A percentile compares a stretch with the other conserved stretches of the same genome.
Evolutionary conservation across 2,888 invertebrate genomes (phyloP).

Genomic region (Petrophora chlorosata): DNA sequence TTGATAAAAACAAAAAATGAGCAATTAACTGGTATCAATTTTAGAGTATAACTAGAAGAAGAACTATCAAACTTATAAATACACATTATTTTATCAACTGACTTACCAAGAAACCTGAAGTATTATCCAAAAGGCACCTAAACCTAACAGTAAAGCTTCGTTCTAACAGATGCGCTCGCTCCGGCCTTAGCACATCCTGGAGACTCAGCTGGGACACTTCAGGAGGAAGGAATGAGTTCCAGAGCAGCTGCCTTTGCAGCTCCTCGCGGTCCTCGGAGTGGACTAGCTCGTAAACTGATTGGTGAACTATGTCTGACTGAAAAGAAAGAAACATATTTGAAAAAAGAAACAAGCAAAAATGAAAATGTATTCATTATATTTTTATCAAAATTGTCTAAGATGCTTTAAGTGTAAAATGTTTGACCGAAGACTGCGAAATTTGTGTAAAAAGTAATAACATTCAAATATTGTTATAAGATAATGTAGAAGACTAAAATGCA

Average conservation of each 20-base stretch:
- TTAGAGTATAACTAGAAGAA: too few species aligned
- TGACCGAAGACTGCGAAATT: too few species aligned
- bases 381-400: too few species aligned
- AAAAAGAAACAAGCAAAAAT: neutral
- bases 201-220: conserved; percentile 89
- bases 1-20: too few species aligned
- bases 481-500: too few species aligned
- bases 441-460: too few species aligned
- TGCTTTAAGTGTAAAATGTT: too few species aligned
- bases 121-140: conserved; percentile 99
- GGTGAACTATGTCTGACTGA: conserved; percentile 99
- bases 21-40: too few species aligned
- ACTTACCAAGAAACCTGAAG: conserved; percentile 98
- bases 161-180: conserved; percentile 95
- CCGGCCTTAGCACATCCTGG: conserved; percentile 94
- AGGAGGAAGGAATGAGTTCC: conserved; percentile 96
- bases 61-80: too few species aligned
- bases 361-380: too few species aligned
- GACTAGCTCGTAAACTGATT: conserved; percentile 99
- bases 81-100: too few species aligned
- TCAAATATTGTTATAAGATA: too few species aligned
- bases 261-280: conserved; percentile 99
- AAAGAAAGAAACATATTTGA: conserved; percentile 53
- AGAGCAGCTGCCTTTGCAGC: conserved; percentile 95
- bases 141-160: conserved; percentile 99